Evolutionary conservation across 2,113 vertebrate species (phyloP).

Genomic region (Puffinus mauretanicus): DNA sequence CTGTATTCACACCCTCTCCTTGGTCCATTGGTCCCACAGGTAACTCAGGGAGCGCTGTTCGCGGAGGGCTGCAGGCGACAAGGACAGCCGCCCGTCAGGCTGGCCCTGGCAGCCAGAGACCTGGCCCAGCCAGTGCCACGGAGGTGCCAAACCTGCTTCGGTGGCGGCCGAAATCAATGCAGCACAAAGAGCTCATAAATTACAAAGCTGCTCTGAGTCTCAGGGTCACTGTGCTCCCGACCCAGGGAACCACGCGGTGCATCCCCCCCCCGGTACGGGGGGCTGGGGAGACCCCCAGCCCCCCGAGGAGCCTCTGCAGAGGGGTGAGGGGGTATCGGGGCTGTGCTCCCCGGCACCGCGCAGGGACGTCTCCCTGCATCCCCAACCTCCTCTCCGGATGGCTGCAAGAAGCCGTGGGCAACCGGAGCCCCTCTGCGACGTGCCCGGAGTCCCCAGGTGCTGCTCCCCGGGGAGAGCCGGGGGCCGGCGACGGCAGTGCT

Average conservation of each 20-base stretch:
- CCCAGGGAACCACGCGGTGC: fast-evolving
- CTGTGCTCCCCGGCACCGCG: not conserved
- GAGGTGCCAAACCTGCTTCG: not conserved
- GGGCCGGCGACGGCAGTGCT: fast-evolving
- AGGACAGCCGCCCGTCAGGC: not conserved
- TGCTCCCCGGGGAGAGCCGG: fast-evolving
- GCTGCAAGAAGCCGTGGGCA: not conserved
- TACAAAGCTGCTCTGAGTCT: not conserved
- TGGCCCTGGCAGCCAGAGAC: not conserved
- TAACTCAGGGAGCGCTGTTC: fast-evolving
- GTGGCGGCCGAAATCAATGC: not conserved
- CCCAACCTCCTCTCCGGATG: fast-evolving
- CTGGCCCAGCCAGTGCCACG: fast-evolving
- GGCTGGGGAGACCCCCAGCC: not conserved
- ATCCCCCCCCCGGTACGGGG: fast-evolving
- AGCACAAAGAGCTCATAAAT: not conserved
- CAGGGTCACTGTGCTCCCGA: not conserved
- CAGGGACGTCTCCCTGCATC: not conserved
- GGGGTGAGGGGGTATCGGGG: not conserved
- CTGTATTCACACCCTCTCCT: not conserved
- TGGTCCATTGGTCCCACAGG: fast-evolving
- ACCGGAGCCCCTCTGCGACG: fast-evolving
- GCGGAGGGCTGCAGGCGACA: not conserved
- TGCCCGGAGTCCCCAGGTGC: fast-evolving
- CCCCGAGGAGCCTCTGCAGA: not conserved